These are phyloP conservation scores for Eupeodes luniger DNA, from an alignment of 2,888 invertebrate genomes.

Conservation along the genomic window DNA sequence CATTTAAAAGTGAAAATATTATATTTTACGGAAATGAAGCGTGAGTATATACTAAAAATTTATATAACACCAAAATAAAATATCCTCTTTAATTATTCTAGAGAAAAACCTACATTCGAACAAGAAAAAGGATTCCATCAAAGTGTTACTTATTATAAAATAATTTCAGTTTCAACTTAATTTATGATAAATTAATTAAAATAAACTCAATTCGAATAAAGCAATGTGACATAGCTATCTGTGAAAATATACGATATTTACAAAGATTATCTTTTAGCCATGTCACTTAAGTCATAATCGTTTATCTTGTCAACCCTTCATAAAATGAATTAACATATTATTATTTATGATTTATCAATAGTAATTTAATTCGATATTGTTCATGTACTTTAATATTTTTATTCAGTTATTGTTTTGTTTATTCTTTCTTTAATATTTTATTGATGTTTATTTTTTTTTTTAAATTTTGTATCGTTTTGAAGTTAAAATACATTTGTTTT, in stretches of 20 bases:
- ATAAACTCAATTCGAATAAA: neutral
- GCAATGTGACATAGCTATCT: neutral
- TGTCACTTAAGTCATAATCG: neutral
- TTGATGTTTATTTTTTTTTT: no score
- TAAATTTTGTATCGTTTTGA: no score
- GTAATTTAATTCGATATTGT: no score
- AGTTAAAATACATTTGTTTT: no score
- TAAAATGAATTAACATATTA: no score
- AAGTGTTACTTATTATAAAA: conserved; percentile 37
- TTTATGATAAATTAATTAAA: neutral
- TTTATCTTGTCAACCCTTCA: no score
- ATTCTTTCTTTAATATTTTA: no score
- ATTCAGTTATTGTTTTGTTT: no score
- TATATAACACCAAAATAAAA: no score
- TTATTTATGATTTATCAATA: no score
- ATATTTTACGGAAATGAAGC: conserved; percentile 78
- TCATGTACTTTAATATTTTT: no score
- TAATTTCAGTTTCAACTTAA: neutral
- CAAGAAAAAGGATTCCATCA: conserved; percentile 37
- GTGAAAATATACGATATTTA: neutral
- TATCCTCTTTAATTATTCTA: neutral
- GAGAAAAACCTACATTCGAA: conserved; percentile 35
- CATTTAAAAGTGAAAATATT: conserved; percentile 69
- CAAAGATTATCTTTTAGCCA: conserved; percentile 5
- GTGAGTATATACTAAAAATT: conserved; percentile 73